These are phyloP conservation scores for Xanthostigma xanthostigma DNA, from an alignment of 2,888 invertebrate genomes.

Conservation along the genomic window DNA sequence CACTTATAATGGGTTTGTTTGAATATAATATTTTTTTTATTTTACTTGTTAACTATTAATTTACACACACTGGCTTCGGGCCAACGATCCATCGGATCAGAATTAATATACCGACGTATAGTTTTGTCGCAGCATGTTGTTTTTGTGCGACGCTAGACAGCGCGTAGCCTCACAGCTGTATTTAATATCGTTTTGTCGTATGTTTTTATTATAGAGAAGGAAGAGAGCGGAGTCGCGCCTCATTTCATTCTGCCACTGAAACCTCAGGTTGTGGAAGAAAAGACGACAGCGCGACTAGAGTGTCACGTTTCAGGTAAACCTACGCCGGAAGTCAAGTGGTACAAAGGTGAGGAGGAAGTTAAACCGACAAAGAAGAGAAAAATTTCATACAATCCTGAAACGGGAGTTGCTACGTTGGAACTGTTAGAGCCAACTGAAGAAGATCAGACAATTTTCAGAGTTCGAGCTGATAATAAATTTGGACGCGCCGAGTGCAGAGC, in stretches of 20 bases:
- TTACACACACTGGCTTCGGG: too few relatives aligned
- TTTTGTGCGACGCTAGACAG: not conserved
- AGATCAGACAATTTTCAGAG: constrained; percentile 53
- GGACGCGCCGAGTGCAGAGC: constrained; percentile 60
- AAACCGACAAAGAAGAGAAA: constrained; percentile 37
- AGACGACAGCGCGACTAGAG: constrained; percentile 43
- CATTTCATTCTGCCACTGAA: constrained; percentile 49
- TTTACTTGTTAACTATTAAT: too few relatives aligned
- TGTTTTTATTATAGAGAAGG: constrained; percentile 37
- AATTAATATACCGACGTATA: not conserved
- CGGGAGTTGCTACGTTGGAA: constrained; percentile 45
- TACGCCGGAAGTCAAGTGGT: constrained; percentile 57
- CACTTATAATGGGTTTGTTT: too few relatives aligned
- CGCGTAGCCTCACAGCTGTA: not conserved
- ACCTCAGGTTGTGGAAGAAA: constrained; percentile 45
- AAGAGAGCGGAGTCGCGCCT: constrained; percentile 51
- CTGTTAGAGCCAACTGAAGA: constrained; percentile 46
- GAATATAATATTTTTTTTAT: too few relatives aligned
- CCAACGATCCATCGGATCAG: too few relatives aligned
- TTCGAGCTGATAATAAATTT: constrained; percentile 55
- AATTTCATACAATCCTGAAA: constrained; percentile 42
- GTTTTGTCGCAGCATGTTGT: not conserved
- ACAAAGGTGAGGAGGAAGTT: constrained; percentile 43
- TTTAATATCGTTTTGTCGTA: constrained; percentile 3
- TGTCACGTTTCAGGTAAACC: constrained; percentile 56